Evolutionary conservation across 2,113 vertebrate species (phyloP), one percentile per base, ranked within the genome.

Genomic region (Corythornis cristatus): DNA sequence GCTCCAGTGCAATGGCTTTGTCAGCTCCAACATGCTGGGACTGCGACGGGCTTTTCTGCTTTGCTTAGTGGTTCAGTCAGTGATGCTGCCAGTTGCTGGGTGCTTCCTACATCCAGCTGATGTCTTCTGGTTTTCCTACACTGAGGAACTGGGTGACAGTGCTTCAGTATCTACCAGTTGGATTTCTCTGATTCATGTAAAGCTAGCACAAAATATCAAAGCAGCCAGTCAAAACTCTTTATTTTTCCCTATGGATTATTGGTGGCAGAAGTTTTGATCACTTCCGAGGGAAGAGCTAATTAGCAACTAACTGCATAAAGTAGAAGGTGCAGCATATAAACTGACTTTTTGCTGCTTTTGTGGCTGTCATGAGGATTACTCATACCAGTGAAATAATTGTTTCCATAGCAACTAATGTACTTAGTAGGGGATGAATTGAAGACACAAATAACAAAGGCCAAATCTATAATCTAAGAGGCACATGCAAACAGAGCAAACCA

Each of bases 381-480:
- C 90, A 88, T 76, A 70, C 42, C 33, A 43, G 58, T 42, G 71
- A 85, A 93, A 94, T 95, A 96, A 94, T 86, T 45, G 90, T 96
- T 95, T 88, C 96, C 91, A 96, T 96, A 84, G 95, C 77, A 82
- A 97, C 95, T 78, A 67, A 93, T 86, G 89, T 78, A 70, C 62
- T 95, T 70, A 46, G 54, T 50, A 67, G 53, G 81, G 77, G 45
- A 83, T 87, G 87, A 92, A 65, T 28, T 75, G 56, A 71, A 92
- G 85, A 51, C 57, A 81, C 71, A 93, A 93, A 94, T 90, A 90
- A 88, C 60, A 65, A 95, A 96, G 86, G 86, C 81, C 92, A 91
- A 68, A 93, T 71, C 85, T 76, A 72, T 79, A 94, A 45, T 9
- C 61, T 46, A 33, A 71, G 72, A 90, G 54, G 53, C 22, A 1